Base-by-base conservation (phyloP, 2,797 vertebrate genomes). In the Spea hammondii region DNA sequence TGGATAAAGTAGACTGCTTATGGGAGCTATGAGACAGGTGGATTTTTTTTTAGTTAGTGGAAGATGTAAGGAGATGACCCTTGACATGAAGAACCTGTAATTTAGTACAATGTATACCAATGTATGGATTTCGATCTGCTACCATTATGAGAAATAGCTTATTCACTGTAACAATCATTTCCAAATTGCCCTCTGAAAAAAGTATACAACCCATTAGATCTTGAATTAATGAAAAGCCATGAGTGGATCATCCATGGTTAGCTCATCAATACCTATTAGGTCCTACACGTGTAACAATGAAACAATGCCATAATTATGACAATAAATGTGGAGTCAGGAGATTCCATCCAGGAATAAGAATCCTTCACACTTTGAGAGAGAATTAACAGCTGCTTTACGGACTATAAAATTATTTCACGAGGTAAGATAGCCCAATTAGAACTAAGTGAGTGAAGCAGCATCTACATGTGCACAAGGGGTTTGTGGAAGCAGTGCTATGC, bases 161-260 rank as follows among this genome's bases (percentile, higher is more conserved):
- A 17, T 67, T 68, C 9, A 3, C 32, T 2, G 32, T 3, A 32
- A 32, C 32, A 32, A 32, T 32, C 32, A 32, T 32, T 32, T 3
- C 32, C 32, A 44, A 53, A 45, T 57, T 9, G 51, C 12, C 6
- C 14, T 8, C 5, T 17, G 48, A 65, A 17, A 50, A 8, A 17
- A 44, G 47, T 7, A 32, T 53, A 76, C 66, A n/a, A 65, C 68
- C 54, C 12, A 8, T 78, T 71, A 50, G 57, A 17, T 46, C n/a
- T 82, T 87, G 87, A 83, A 89, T 85, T 85, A 74, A 55, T 80
- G 83, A 86, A 84, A 85, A 74, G 70, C 82, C 85, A 86, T 88
- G 88, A 89, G 79, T 87, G 84, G 78, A 65, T 76, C 77, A 84
- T 82, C 84, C 84, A 76, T 10, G 78, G 85, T 86, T 83, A 84